Evolutionary conservation across 2,113 vertebrate genomes (phyloP).

Genomic region (Sarotherodon lohbergeri): DNA sequence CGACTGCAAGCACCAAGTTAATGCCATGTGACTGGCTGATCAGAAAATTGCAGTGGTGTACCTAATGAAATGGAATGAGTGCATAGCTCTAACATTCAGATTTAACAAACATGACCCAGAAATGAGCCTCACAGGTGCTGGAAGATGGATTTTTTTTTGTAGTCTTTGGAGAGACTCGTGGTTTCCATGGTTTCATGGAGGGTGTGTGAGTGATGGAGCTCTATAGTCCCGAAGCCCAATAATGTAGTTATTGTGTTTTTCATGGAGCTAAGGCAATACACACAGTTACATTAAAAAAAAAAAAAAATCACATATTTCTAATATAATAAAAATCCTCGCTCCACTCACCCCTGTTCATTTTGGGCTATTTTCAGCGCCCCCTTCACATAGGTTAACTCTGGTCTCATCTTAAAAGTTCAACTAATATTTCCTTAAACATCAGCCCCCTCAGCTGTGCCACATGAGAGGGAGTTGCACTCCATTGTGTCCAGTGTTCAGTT

Average conservation of each 20-base stretch:
- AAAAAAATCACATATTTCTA: background rate
- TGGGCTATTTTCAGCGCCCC: background rate
- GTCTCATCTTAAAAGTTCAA: background rate
- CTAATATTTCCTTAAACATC: background rate
- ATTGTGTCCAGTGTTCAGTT: slow-evolving; percentile 35
- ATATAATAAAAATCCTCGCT: background rate
- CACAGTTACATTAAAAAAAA: background rate
- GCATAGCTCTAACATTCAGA: background rate
- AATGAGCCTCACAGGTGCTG: background rate
- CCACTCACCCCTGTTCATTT: background rate
- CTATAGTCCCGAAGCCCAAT: background rate
- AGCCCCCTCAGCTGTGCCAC: background rate
- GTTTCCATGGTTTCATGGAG: background rate
- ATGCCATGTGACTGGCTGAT: background rate
- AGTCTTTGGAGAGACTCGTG: background rate
- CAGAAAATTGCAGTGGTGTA: background rate
- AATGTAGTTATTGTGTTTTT: background rate
- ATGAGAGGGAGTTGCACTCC: background rate
- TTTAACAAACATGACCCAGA: background rate
- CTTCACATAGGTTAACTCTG: fast-evolving
- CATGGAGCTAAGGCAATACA: background rate
- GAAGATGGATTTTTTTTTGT: background rate
- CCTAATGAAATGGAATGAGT: background rate
- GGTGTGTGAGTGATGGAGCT: background rate
- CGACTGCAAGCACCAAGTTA: background rate